Evolutionary conservation across 2,797 vertebrate species (phyloP).

Genomic region (Anguilla marmorata): DNA sequence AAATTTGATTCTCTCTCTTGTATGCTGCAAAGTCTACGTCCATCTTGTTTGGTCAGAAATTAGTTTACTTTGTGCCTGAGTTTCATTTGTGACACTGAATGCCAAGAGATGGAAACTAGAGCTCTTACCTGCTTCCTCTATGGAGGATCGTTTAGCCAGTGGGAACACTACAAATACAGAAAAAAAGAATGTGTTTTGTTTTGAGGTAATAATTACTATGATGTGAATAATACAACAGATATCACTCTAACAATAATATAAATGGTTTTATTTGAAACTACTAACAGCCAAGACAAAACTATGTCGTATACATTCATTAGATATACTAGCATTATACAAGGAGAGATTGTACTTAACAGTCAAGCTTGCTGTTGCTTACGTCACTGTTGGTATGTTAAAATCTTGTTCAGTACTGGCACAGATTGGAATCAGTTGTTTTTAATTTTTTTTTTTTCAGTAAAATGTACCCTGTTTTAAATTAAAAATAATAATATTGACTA

Average conservation of each 20-base stretch:
- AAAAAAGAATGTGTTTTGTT: constrained; percentile 28
- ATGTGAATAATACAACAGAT: constrained; percentile 39
- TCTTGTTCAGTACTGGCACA: neutral
- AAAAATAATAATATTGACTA: neutral
- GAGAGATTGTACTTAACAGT: constrained; percentile 39
- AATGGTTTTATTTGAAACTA: constrained; percentile 41
- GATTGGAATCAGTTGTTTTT: constrained; percentile 29
- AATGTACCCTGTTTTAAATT: constrained; percentile 26
- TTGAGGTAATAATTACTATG: constrained; percentile 27
- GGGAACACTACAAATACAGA: neutral
- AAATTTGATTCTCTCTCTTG: neutral
- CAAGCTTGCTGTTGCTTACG: constrained; percentile 39
- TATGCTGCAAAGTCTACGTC: neutral
- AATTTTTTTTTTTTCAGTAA: constrained; percentile 32
- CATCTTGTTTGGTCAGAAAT: constrained; percentile 6
- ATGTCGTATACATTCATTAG: constrained; percentile 46
- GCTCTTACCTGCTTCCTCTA: neutral
- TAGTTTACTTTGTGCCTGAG: neutral
- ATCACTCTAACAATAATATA: constrained; percentile 45
- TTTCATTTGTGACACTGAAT: constrained; percentile 13
- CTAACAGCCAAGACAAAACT: constrained; percentile 41
- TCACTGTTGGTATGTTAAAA: constrained; percentile 4
- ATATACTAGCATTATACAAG: constrained; percentile 42
- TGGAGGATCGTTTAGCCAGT: neutral
- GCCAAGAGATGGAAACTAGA: neutral